Percentiles rank a stretch among this genome's conserved stretches.
These are phyloP conservation scores for Epistrophella euchroma DNA, from an alignment of 2,888 invertebrate species.

Conservation along the genomic window DNA sequence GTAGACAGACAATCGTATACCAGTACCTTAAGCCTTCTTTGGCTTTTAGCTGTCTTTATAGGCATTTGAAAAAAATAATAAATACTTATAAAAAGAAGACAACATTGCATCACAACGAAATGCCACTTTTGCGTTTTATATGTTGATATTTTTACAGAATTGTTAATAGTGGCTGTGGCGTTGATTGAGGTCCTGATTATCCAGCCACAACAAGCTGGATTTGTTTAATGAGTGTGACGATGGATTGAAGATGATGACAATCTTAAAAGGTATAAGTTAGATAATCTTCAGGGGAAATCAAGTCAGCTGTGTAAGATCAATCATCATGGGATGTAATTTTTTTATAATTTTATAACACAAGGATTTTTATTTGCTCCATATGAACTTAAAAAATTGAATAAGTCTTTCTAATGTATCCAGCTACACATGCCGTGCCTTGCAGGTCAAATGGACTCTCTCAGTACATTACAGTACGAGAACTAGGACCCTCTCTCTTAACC, in stretches of 20 bases:
- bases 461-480: too few relatives aligned
- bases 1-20: conserved; percentile 14
- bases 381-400: too few relatives aligned
- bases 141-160: conserved; percentile 21
- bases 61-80: conserved; percentile 65
- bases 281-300: background rate
- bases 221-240: conserved; percentile 15
- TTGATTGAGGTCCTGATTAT: conserved; percentile 68
- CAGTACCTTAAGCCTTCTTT: conserved; percentile 1
- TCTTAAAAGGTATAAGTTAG: background rate
- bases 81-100: conserved; percentile 56
- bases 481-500: too few relatives aligned
- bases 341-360: too few relatives aligned
- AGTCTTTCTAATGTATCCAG: too few relatives aligned
- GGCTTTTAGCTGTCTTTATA: conserved; percentile 17
- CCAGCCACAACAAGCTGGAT: too few relatives aligned
- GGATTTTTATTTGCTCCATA: too few relatives aligned
- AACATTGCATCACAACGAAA: conserved; percentile 15
- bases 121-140: background rate
- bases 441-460: too few relatives aligned
- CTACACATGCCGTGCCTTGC: too few relatives aligned
- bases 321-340: background rate
- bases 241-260: background rate
- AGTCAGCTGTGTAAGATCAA: background rate
- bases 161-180: conserved; percentile 58